Evolutionary conservation across 2,888 invertebrate species (phyloP).

Genomic region (Trisateles emortualis): DNA sequence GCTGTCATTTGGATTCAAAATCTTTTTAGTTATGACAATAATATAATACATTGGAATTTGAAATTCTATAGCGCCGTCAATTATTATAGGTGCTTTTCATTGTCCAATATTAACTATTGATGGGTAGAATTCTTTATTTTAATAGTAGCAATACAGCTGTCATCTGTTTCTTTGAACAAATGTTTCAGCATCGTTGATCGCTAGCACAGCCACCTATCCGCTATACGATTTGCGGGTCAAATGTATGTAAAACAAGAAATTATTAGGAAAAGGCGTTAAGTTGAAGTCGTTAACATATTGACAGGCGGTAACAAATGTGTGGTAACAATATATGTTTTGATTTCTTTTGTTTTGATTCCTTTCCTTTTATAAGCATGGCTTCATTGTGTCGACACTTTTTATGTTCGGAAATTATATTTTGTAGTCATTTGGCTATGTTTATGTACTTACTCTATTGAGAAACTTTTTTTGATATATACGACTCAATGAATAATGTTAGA

Average conservation of each 20-base stretch:
- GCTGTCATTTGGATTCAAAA: too few relatives aligned
- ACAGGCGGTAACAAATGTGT: slow-evolving; percentile 54
- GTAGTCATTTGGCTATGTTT: slow-evolving; percentile 6
- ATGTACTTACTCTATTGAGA: slow-evolving; percentile 7
- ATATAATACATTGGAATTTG: too few relatives aligned
- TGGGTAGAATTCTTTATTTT: too few relatives aligned
- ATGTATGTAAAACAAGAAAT: slow-evolving; percentile 53
- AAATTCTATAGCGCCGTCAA: too few relatives aligned
- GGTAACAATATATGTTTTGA: slow-evolving; percentile 59
- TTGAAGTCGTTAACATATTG: slow-evolving; percentile 57
- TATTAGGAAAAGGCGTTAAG: slow-evolving; percentile 51
- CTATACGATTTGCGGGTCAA: slow-evolving; percentile 35
- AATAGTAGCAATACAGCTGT: too few relatives aligned
- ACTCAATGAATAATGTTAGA: background rate
- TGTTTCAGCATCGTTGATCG: slow-evolving; percentile 8
- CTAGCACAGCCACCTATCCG: slow-evolving; percentile 19
- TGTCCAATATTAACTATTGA: too few relatives aligned
- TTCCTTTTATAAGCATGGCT: slow-evolving; percentile 61
- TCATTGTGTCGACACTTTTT: slow-evolving; percentile 55
- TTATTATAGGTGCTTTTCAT: too few relatives aligned
- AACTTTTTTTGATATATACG: background rate
- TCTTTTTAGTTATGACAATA: too few relatives aligned
- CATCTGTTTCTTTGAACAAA: background rate
- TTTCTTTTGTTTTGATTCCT: slow-evolving; percentile 50
- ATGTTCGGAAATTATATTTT: slow-evolving; percentile 16